Percentiles rank a stretch among this genome's conserved stretches.
These are phyloP conservation scores for Ormia ochracea DNA, from an alignment of 2,888 invertebrate species.

Conservation along the genomic window DNA sequence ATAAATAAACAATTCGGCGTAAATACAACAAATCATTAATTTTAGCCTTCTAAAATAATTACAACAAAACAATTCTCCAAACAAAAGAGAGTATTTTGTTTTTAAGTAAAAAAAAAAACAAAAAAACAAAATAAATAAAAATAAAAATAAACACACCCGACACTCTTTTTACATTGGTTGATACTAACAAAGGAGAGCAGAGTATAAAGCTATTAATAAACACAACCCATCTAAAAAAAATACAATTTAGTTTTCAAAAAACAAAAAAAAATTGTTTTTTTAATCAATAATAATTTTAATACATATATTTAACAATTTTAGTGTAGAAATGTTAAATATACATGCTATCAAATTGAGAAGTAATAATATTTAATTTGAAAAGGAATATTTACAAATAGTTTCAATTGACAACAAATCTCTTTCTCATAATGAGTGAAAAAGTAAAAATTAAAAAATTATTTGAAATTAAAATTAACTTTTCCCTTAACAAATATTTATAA, in stretches of 20 bases:
- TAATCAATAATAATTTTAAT: slow-evolving; percentile 47
- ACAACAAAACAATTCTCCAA: slow-evolving; percentile 4
- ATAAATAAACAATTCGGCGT: slow-evolving; percentile 3
- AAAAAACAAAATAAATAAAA: too few species aligned
- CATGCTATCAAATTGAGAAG: not conserved
- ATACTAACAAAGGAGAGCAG: not conserved
- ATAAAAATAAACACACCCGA: not conserved
- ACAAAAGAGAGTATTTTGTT: slow-evolving; percentile 20
- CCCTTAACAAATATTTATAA: not conserved
- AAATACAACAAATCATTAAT: slow-evolving; percentile 23
- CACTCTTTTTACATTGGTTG: not conserved
- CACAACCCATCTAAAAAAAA: slow-evolving; percentile 39
- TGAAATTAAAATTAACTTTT: slow-evolving; percentile 9
- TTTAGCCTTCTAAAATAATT: slow-evolving; percentile 22
- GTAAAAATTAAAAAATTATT: not conserved
- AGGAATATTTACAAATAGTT: not conserved
- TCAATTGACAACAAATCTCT: not conserved
- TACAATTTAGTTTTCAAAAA: slow-evolving; percentile 52
- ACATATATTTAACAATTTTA: not conserved
- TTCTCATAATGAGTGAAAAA: not conserved
- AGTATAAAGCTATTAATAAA: not conserved
- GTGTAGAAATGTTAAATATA: slow-evolving; percentile 22
- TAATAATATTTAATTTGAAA: slow-evolving; percentile 10
- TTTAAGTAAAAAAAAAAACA: too few species aligned
- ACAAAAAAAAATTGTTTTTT: slow-evolving; percentile 34